phyloP scores from a whole-genome alignment of 2,113 vertebrate species.

The Heptranchias perlo region DNA sequence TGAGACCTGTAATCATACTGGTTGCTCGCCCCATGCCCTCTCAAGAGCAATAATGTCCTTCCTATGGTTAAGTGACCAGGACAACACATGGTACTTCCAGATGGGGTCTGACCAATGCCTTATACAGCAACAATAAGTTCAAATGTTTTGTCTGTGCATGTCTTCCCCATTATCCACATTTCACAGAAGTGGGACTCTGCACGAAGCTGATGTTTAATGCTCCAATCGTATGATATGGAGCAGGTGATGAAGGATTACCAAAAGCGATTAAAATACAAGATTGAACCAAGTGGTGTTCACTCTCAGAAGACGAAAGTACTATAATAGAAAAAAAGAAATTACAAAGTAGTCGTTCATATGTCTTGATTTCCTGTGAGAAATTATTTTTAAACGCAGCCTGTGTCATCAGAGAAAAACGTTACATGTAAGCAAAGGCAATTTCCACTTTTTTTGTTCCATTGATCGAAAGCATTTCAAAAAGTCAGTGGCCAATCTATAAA shows the following conservation, averaged over 20 bases:
- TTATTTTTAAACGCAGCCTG: neutral
- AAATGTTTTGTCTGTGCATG: neutral
- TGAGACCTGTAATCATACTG: slow-evolving; percentile 21
- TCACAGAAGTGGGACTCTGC: neutral
- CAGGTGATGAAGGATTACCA: neutral
- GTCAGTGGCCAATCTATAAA: slow-evolving; percentile 24
- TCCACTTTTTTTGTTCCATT: slow-evolving; percentile 20
- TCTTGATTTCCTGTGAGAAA: neutral
- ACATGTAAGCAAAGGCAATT: neutral
- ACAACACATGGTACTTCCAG: neutral
- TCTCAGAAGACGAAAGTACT: neutral
- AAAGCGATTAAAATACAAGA: neutral
- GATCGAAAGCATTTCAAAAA: slow-evolving; percentile 17
- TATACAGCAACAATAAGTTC: neutral
- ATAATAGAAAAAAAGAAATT: neutral
- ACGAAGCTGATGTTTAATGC: slow-evolving; percentile 5
- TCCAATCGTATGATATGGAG: no score
- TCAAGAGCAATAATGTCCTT: slow-evolving; percentile 1
- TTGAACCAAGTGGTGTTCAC: neutral
- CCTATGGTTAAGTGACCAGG: neutral
- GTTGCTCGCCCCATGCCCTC: neutral
- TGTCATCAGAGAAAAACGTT: slow-evolving; percentile 6
- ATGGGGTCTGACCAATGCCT: neutral
- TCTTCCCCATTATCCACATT: neutral
- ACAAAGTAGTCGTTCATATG: neutral